These are phyloP conservation scores for Caenorhabditis auriculariae DNA, from an alignment of 2,888 invertebrate species.

Conservation along the genomic window DNA sequence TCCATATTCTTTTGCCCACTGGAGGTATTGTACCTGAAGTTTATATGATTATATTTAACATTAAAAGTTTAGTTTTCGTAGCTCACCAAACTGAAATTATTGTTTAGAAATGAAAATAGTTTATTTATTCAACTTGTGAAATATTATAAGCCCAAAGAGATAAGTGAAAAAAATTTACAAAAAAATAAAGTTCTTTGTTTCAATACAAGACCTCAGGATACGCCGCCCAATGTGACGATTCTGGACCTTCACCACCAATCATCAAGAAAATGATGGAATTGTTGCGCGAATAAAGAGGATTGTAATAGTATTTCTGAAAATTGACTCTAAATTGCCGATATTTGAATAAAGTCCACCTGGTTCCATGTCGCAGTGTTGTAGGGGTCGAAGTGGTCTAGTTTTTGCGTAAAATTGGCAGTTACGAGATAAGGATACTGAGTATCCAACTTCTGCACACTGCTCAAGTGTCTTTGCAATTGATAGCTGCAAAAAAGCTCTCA, in stretches of 20 bases:
- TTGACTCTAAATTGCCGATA: background rate
- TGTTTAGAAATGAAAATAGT: no score
- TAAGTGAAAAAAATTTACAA: no score
- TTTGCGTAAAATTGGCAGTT: conserved; percentile 40
- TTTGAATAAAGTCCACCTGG: conserved; percentile 15
- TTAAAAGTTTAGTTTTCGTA: no score
- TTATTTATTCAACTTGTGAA: no score
- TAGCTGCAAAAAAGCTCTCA: conserved; percentile 3
- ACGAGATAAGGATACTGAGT: conserved; percentile 23
- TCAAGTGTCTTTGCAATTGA: background rate
- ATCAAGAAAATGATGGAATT: conserved; percentile 49
- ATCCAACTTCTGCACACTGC: background rate
- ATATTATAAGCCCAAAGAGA: no score
- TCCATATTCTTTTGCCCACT: conserved; percentile 41
- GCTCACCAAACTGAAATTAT: no score
- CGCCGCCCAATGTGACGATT: conserved; percentile 35
- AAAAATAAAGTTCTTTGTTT: no score
- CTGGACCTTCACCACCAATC: conserved; percentile 52
- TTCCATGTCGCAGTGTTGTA: conserved; percentile 40
- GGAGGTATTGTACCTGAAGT: conserved; percentile 29
- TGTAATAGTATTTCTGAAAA: conserved; percentile 45
- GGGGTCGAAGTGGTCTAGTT: conserved; percentile 51
- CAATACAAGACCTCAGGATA: conserved; percentile 12
- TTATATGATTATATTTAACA: background rate
- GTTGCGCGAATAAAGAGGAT: conserved; percentile 31